Evolutionary conservation across 2,797 vertebrate species (phyloP).

Genomic region (Enteromius argenteus): DNA sequence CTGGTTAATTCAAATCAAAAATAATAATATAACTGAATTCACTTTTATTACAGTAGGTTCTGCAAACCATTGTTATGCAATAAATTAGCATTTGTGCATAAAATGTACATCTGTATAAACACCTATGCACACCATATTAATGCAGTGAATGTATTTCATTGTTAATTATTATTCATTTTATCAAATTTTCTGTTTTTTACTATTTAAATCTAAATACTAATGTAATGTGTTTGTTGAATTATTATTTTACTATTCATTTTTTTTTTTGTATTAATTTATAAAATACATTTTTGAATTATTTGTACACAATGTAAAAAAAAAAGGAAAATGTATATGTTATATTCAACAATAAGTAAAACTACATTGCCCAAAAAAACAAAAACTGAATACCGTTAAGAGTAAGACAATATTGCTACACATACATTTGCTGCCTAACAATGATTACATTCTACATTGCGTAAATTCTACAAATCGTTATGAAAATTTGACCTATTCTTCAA

Average conservation of each 20-base stretch:
- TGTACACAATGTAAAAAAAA: no score
- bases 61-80: not conserved
- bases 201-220: not conserved
- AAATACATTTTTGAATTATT: not conserved
- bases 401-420: not conserved
- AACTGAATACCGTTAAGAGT: not conserved
- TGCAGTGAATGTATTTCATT: not conserved
- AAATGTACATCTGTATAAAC: not conserved
- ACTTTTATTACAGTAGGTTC: not conserved
- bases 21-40: not conserved
- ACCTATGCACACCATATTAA: not conserved
- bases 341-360: not conserved
- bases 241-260: not conserved
- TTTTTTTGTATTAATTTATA: not conserved
- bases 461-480: not conserved
- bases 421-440: not conserved
- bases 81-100: not conserved
- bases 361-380: not conserved
- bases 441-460: no score
- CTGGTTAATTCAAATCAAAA: not conserved
- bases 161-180: not conserved
- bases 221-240: not conserved
- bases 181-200: no score
- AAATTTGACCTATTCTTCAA: not conserved
- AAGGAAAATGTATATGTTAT: not conserved